Evolutionary conservation across 92 coral and sea anemone genomes (phyloP), one percentile per base, ranked within the genome.

Genomic region (Bergia sp.): DNA sequence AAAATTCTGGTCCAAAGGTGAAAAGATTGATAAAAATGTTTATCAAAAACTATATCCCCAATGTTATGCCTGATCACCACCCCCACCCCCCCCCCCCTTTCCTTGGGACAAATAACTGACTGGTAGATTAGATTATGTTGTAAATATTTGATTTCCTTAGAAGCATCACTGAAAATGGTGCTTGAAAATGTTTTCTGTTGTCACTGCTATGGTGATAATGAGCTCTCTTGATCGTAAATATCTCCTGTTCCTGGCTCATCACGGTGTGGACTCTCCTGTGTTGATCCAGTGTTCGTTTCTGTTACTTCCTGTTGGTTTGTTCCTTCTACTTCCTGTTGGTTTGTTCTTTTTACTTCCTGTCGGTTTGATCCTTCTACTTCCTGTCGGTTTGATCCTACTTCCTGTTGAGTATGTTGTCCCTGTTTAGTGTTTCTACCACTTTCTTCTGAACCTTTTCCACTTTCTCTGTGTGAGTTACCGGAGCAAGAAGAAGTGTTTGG

Each of bases 401-500:
- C 87, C 66, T 84, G 43, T 9, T 45, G 75, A 43, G 9, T 38
- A 21, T 69, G 79, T 72, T 49, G 38, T 23, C 7, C 10, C 45
- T 23, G 67, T 45, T 55, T 39, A 84, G 66, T 21, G 16, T 49
- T 72, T 37, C 23, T 82, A 65, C 57, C 43, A 16, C 44, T 40
- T 23, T 71, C 79, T 41, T 71, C 53, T n/a, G 66, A 44, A 47
- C 66, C 37, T 42, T 23, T 44, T 36, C 29, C 49, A 45, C 9
- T 8, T 47, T 37, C 87, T 44, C 65, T 71, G 23, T 84, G 37
- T 3, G 79, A 72, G 7, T 72, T 41, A 37, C 37, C 72, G 39
- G 79, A 45, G 29, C 65, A 45, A 23, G 39, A 36, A 12, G 87
- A 37, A 65, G 23, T 86, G 44, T 37, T 38, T 76, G 89, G 75